Percentiles rank a stretch among this genome's conserved stretches.
Conservation (phyloP, 2,797 vertebrate genomes). For the Chloroceryle amazona region DNA sequence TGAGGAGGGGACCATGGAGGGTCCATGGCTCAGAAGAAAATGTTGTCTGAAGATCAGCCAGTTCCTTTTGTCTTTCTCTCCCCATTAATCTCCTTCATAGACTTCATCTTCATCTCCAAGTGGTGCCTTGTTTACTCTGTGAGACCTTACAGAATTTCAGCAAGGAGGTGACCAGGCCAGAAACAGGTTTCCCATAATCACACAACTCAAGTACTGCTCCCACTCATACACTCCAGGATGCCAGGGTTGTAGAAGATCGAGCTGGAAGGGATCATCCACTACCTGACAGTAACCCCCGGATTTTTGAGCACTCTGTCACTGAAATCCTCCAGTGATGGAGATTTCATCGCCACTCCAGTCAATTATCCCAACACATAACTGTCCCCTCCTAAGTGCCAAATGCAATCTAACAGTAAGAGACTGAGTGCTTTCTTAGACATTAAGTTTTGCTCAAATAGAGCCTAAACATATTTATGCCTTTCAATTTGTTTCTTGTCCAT, state of each 20-base stretch:
- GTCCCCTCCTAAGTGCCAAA: neutral
- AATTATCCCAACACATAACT: neutral
- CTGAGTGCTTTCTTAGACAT: neutral
- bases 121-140: neutral
- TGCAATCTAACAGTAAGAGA: neutral
- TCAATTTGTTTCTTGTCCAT: neutral
- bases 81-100: neutral
- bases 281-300: neutral
- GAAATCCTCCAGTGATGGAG: neutral
- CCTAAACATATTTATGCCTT: neutral
- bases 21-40: neutral
- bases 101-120: neutral
- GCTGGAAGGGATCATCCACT: neutral
- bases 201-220: neutral
- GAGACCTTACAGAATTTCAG: neutral
- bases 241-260: neutral
- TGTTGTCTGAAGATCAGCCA: neutral
- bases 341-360: neutral
- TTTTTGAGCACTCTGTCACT: conserved; percentile 10
- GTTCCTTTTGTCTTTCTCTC: neutral
- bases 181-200: neutral
- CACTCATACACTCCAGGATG: neutral
- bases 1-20: too few species aligned
- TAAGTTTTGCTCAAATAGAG: neutral
- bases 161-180: neutral